Conservation (phyloP, 2,113 vertebrate genomes). For the Etheostoma spectabile region DNA sequence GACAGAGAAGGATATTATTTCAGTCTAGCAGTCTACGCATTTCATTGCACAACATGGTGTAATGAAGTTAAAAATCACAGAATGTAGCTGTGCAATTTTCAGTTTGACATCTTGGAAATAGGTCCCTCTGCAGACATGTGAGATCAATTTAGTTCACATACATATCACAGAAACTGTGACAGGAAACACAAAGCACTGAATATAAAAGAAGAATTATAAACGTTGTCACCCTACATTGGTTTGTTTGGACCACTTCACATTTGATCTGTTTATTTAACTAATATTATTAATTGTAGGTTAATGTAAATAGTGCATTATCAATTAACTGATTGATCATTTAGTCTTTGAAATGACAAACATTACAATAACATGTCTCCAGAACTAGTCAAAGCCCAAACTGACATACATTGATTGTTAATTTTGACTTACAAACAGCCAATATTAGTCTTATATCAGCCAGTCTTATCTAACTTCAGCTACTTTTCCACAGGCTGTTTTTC, state of each 20-base stretch:
- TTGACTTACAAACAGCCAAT: neutral
- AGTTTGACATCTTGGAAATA: conserved; percentile 50
- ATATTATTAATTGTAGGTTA: neutral
- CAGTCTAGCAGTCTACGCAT: conserved; percentile 51
- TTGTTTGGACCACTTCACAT: neutral
- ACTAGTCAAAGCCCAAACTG: neutral
- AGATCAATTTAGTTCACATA: conserved; percentile 50
- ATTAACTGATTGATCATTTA: neutral
- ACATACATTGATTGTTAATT: neutral
- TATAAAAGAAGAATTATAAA: neutral
- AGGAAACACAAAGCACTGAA: conserved; percentile 12
- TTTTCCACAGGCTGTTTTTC: neutral
- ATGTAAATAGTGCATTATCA: neutral
- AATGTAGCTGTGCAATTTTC: conserved; percentile 46
- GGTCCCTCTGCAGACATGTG: conserved; percentile 57
- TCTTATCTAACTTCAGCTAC: neutral
- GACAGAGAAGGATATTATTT: conserved; percentile 77
- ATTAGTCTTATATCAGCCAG: neutral
- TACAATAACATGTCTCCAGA: neutral
- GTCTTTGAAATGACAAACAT: neutral
- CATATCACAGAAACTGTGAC: neutral
- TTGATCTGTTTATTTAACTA: neutral
- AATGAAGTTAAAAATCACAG: conserved; percentile 66
- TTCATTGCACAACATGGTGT: conserved; percentile 63
- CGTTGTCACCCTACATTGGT: neutral